Evolutionary conservation across 2,113 vertebrate genomes (phyloP).

Genomic region (Camelus bactrianus): DNA sequence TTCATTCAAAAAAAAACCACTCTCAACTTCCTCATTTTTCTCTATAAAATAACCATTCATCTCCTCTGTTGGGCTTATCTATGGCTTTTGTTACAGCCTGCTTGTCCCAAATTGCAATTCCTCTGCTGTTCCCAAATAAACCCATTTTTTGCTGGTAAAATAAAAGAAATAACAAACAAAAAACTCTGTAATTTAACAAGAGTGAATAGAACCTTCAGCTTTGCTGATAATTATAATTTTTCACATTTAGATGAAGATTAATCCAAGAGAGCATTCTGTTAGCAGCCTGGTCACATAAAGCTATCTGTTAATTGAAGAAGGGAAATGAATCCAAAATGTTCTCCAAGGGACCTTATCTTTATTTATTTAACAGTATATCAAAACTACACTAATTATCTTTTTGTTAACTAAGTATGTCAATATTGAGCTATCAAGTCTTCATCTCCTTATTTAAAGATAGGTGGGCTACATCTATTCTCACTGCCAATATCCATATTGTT

Average conservation of each 20-base stretch:
- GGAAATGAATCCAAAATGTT: neutral
- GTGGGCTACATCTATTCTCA: neutral
- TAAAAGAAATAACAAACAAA: too few relatives aligned
- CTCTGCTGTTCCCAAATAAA: too few relatives aligned
- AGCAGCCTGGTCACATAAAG: neutral
- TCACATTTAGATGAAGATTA: slow-evolving; percentile 31
- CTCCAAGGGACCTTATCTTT: neutral
- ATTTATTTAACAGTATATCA: neutral
- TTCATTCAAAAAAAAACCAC: too few relatives aligned
- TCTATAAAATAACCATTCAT: too few relatives aligned
- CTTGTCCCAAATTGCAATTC: too few relatives aligned
- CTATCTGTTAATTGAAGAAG: slow-evolving; percentile 2
- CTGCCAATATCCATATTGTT: neutral
- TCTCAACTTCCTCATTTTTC: too few relatives aligned
- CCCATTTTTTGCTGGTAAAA: too few relatives aligned
- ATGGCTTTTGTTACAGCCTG: too few relatives aligned
- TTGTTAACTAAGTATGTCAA: neutral
- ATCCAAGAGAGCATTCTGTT: neutral
- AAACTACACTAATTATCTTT: neutral
- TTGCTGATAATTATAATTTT: slow-evolving; percentile 35
- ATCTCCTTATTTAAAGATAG: neutral
- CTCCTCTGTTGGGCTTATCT: too few relatives aligned
- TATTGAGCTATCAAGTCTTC: neutral
- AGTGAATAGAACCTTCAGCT: neutral
- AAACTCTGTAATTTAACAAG: neutral